A percentile compares a stretch with the other conserved stretches of the same genome.
These are phyloP conservation scores for Copidosoma aretas DNA, from an alignment of 2,888 invertebrate species.

Conservation along the genomic window DNA sequence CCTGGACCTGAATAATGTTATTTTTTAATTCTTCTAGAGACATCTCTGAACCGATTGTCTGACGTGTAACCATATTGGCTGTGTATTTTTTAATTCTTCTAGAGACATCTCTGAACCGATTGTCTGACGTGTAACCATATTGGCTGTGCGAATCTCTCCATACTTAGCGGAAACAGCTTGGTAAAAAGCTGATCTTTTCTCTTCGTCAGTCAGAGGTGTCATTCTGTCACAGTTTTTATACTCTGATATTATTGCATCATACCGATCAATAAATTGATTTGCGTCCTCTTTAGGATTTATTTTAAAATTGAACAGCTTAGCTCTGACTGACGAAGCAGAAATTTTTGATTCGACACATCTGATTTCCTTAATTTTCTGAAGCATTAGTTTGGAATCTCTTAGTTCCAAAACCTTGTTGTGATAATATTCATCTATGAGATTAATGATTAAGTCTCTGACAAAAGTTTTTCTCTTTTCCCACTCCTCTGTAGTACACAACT, in stretches of 20 bases:
- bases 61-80: too few species aligned
- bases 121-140: too few species aligned
- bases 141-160: too few species aligned
- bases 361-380: constrained; percentile 28
- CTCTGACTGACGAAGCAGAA: constrained; percentile 24
- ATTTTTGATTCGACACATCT: constrained; percentile 32
- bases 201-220: constrained; percentile 42
- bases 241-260: constrained; percentile 39
- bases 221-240: constrained; percentile 36
- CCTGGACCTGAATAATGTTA: too few species aligned
- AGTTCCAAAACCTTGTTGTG: constrained; percentile 39
- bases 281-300: constrained; percentile 30
- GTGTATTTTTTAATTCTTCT: too few species aligned
- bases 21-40: too few species aligned
- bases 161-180: too few species aligned
- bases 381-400: constrained; percentile 38
- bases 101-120: too few species aligned
- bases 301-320: constrained; percentile 34
- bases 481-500: too few species aligned
- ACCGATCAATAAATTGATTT: constrained; percentile 36
- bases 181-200: constrained; percentile 27
- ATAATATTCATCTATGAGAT: constrained; percentile 36
- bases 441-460: constrained; percentile 40
- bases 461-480: constrained; percentile 20
- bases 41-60: too few species aligned